phyloP scores from a whole-genome alignment of 1,140 invertebrate genomes.

The Zaprionus inermis region DNA sequence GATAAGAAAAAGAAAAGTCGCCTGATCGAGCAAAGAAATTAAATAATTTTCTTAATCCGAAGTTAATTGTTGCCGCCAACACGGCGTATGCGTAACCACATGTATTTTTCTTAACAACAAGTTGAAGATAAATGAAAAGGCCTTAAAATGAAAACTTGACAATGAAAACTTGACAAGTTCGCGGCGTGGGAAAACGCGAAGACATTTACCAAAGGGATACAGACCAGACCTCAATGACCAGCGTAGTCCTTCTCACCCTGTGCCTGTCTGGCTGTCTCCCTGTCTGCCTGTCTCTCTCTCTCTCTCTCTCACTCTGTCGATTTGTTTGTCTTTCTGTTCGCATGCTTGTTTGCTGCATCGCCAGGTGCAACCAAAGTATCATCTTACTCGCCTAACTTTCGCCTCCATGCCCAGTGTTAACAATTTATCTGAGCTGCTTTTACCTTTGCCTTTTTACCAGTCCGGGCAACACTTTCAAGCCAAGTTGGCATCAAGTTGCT shows the following conservation, averaged over 20 bases:
- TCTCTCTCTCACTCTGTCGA: neutral
- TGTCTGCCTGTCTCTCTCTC: neutral
- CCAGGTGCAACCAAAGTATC: conserved; percentile 16
- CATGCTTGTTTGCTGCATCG: conserved; percentile 36
- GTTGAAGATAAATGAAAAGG: conserved; percentile 8
- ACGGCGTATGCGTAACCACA: no score
- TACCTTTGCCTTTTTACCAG: conserved; percentile 18
- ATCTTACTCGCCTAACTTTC: conserved; percentile 13
- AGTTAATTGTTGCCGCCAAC: no score
- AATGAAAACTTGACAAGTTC: neutral
- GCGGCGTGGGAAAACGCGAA: neutral
- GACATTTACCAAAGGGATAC: conserved; percentile 19
- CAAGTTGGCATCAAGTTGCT: conserved; percentile 69
- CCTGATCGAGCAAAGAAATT: no score
- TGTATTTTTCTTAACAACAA: neutral
- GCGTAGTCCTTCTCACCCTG: neutral
- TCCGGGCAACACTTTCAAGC: conserved; percentile 52
- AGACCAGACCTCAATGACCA: conserved; percentile 32
- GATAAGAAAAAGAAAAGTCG: neutral
- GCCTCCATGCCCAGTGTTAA: conserved; percentile 45
- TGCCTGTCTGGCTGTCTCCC: no score
- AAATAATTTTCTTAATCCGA: no score
- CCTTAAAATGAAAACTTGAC: neutral
- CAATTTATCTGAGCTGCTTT: conserved; percentile 52
- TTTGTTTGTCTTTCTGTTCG: conserved; percentile 7